Conservation (phyloP, 2,113 vertebrate species). For the Gallinago paraguaiae region DNA sequence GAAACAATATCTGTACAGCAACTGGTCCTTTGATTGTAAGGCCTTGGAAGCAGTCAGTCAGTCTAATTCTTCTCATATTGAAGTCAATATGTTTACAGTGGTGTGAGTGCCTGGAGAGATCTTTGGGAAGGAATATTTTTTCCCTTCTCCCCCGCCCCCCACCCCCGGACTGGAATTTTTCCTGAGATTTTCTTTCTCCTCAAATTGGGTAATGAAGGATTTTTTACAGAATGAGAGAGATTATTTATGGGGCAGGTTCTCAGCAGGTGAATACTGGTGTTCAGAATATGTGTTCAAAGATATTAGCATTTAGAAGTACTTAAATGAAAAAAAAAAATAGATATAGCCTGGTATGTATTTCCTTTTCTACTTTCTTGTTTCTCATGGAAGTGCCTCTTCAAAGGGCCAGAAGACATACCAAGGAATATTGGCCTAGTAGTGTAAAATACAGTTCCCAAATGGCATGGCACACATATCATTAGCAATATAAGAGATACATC, state of each 20-base stretch:
- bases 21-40: neutral
- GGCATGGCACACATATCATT: neutral
- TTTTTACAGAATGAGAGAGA: neutral
- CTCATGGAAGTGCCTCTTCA: neutral
- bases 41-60: neutral
- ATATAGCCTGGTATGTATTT: neutral
- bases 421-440: neutral
- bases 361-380: neutral
- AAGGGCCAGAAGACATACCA: neutral
- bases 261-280: neutral
- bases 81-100: neutral
- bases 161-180: neutral
- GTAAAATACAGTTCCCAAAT: conserved; percentile 29
- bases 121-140: neutral
- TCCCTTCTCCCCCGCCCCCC: too few relatives aligned
- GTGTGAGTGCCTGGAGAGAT: neutral
- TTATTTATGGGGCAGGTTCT: neutral
- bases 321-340: neutral
- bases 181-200: neutral
- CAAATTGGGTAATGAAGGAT: neutral
- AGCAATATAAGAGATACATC: conserved; percentile 10
- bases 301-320: neutral
- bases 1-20: neutral
- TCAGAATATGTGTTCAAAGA: neutral
- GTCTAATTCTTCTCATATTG: neutral